These are phyloP conservation scores for Orthonyx spaldingii DNA, from an alignment of 2,113 vertebrate genomes.

Conservation along the genomic window DNA sequence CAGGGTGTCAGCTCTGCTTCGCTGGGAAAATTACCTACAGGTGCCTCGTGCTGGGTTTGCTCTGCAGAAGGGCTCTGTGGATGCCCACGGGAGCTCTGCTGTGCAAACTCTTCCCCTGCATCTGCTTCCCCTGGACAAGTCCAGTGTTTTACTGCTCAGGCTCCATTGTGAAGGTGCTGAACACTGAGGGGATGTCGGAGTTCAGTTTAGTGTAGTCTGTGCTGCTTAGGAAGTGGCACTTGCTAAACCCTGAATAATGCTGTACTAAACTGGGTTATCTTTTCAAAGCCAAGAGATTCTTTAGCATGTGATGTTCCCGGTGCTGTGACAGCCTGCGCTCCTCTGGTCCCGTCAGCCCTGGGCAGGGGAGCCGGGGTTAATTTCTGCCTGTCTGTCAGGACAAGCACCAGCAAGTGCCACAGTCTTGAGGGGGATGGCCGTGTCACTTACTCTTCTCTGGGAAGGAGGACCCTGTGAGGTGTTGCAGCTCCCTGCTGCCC, in stretches of 20 bases:
- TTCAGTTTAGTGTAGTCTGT: neutral
- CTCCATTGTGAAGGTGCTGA: neutral
- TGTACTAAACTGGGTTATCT: neutral
- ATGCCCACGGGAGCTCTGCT: neutral
- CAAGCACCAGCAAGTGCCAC: neutral
- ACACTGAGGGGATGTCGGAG: rapidly evolving
- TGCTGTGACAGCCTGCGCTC: neutral
- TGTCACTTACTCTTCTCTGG: neutral
- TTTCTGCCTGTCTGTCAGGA: neutral
- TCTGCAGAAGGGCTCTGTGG: neutral
- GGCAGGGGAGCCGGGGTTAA: rapidly evolving
- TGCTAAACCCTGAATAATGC: neutral
- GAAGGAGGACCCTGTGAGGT: rapidly evolving
- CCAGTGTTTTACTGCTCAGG: neutral
- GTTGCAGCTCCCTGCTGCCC: neutral
- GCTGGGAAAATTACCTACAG: neutral
- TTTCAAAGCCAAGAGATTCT: neutral
- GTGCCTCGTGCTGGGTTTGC: neutral
- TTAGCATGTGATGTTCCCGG: neutral
- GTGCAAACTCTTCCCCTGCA: rapidly evolving
- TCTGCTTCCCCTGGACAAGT: neutral
- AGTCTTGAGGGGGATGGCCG: rapidly evolving
- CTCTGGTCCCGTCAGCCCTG: rapidly evolving
- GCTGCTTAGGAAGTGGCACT: neutral
- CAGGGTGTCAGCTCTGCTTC: neutral